phyloP scores from a whole-genome alignment of 2,888 invertebrate genomes.

The Isoperla grammatica region DNA sequence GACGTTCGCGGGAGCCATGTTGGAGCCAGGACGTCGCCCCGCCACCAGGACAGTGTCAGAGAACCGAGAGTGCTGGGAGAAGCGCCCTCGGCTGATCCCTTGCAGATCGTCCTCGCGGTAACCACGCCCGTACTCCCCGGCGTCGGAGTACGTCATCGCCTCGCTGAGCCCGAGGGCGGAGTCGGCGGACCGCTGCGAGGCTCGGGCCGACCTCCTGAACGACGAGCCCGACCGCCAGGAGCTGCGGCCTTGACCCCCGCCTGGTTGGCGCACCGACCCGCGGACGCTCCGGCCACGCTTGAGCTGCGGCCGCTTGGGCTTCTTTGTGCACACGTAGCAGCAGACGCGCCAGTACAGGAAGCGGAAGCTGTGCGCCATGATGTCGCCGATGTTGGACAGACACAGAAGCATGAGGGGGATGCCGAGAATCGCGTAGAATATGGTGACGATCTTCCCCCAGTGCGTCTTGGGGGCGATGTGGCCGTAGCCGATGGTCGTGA shows the following conservation, averaged over 20 bases:
- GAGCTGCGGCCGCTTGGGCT: conserved; percentile 45
- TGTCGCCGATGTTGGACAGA: conserved; percentile 88
- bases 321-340: conserved; percentile 82
- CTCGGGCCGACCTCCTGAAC: conserved; percentile 51
- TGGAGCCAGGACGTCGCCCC: conserved; percentile 25
- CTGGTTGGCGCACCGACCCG: conserved; percentile 39
- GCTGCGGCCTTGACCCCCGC: conserved; percentile 32
- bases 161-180: conserved; percentile 55
- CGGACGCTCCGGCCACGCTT: conserved; percentile 41
- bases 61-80: conserved; percentile 41
- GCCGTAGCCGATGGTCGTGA: conserved; percentile 94
- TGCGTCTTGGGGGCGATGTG: conserved; percentile 92
- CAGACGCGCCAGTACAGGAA: conserved; percentile 92
- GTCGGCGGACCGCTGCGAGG: conserved; percentile 58
- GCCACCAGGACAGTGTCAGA: conserved; percentile 37
- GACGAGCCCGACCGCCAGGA: conserved; percentile 49
- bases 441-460: conserved; percentile 90
- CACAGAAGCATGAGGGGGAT: conserved; percentile 94
- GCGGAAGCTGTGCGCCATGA: conserved; percentile 89
- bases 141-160: conserved; percentile 57
- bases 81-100: conserved; percentile 32
- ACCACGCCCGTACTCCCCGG: conserved; percentile 45
- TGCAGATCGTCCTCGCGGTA: conserved; percentile 49
- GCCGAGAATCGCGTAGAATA: conserved; percentile 91
- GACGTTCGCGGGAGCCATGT: conserved; percentile 34